Evolutionary conservation across 2,113 vertebrate genomes (phyloP).

Genomic region (Corvus hawaiiensis): DNA sequence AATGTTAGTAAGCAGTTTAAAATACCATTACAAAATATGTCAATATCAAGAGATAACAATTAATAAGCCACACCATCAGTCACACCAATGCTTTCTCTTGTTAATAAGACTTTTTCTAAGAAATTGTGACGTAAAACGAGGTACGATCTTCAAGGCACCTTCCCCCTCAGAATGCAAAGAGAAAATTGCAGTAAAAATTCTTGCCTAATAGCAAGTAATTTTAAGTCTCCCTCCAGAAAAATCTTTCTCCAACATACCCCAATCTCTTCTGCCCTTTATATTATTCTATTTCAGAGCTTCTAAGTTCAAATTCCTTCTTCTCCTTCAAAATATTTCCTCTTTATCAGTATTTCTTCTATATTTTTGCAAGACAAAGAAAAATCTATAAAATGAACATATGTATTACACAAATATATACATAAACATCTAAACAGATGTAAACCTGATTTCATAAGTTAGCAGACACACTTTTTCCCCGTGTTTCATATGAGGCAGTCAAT

Average conservation of each 20-base stretch:
- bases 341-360: neutral
- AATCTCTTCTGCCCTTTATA: neutral
- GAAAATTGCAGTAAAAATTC: neutral
- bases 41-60: neutral
- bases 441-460: neutral
- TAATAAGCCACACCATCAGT: neutral
- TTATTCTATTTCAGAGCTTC: neutral
- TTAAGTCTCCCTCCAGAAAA: neutral
- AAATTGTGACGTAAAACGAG: neutral
- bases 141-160: neutral
- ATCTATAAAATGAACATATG: neutral
- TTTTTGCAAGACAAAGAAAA: neutral
- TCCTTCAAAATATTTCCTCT: neutral
- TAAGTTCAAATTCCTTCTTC: neutral
- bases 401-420: neutral
- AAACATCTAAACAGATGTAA: neutral
- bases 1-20: neutral
- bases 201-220: neutral
- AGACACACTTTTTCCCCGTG: neutral
- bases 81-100: neutral
- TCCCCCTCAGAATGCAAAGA: neutral
- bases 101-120: neutral
- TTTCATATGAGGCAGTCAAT: neutral
- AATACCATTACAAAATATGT: neutral
- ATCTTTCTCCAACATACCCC: neutral